These are phyloP conservation scores for Chloebia gouldiae DNA, from an alignment of 2,113 vertebrate species.

Conservation along the genomic window DNA sequence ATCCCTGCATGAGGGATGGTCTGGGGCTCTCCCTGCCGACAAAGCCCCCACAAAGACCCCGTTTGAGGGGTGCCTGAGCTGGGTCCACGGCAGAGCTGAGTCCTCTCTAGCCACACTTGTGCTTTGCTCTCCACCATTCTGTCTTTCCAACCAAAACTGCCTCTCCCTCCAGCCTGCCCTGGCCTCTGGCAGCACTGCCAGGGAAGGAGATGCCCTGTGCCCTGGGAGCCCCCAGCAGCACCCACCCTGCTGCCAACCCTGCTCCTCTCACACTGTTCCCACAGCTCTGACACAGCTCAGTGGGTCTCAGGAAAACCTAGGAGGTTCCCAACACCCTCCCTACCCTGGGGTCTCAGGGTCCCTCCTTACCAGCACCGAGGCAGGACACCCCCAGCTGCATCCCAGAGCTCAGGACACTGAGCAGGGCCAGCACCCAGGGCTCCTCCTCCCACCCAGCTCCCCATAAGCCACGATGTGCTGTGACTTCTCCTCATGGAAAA, in stretches of 20 bases:
- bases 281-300: background rate
- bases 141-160: background rate
- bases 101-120: background rate
- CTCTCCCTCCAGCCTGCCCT: background rate
- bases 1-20: background rate
- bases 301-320: background rate
- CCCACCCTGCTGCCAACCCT: background rate
- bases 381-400: background rate
- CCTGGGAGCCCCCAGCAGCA: background rate
- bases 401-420: background rate
- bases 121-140: background rate
- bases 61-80: background rate
- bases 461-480: background rate
- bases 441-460: background rate
- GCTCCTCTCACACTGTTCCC: background rate
- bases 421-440: background rate
- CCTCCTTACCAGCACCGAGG: background rate
- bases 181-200: background rate
- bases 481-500: background rate
- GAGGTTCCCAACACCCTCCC: background rate
- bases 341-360: background rate
- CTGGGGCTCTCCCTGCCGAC: background rate
- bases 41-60: background rate
- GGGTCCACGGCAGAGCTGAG: background rate
- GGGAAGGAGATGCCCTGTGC: background rate